phyloP scores from a whole-genome alignment of 2,797 vertebrate genomes.

The Silurus aristotelis region DNA sequence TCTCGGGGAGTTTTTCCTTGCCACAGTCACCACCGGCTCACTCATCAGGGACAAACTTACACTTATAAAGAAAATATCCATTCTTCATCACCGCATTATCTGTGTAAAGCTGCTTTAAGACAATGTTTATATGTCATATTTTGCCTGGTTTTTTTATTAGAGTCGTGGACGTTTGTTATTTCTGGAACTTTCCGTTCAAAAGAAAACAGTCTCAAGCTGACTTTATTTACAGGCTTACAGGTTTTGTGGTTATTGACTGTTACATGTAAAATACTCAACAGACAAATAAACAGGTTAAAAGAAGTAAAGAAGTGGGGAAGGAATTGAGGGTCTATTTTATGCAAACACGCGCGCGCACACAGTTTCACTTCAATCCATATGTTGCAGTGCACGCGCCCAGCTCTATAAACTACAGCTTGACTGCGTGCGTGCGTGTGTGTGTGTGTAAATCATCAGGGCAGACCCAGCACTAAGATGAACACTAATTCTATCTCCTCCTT shows the following conservation, averaged over 20 bases:
- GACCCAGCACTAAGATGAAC: background rate
- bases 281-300: background rate
- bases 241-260: background rate
- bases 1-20: too few relatives aligned
- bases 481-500: background rate
- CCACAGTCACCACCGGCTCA: too few relatives aligned
- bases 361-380: background rate
- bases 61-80: too few relatives aligned
- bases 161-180: background rate
- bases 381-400: background rate
- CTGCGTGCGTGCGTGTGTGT: too few relatives aligned
- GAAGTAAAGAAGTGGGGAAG: too few relatives aligned
- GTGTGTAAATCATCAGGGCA: background rate
- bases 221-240: background rate
- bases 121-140: background rate
- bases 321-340: too few relatives aligned
- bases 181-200: background rate
- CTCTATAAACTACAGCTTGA: conserved; percentile 2
- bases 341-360: background rate
- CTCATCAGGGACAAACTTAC: too few relatives aligned
- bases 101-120: too few relatives aligned
- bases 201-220: background rate
- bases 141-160: too few relatives aligned
- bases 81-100: too few relatives aligned
- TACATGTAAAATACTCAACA: background rate